Evolutionary conservation across 2,797 vertebrate genomes (phyloP).

Genomic region (Phaenicophaeus curvirostris): DNA sequence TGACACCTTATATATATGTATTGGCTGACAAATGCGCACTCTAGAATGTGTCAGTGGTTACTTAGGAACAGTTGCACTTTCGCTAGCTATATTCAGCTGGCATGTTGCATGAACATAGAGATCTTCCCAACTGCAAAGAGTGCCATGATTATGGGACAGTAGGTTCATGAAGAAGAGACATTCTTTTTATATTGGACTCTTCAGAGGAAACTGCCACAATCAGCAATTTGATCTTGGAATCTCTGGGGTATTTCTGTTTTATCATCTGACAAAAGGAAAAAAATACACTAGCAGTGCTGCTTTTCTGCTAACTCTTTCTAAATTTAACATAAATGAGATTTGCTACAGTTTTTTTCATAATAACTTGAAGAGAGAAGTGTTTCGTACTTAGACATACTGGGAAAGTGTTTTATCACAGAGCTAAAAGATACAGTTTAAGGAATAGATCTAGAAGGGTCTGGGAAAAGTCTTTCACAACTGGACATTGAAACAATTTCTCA

Average conservation of each 20-base stretch:
- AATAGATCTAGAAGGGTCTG: background rate
- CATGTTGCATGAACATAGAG: background rate
- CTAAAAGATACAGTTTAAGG: background rate
- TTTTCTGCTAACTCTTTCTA: conserved; percentile 28
- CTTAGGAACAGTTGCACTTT: background rate
- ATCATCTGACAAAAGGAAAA: background rate
- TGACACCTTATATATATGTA: background rate
- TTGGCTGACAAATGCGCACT: background rate
- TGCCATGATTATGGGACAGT: background rate
- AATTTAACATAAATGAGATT: conserved; percentile 30
- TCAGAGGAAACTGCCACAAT: background rate
- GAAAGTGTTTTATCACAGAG: background rate
- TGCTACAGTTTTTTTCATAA: conserved; percentile 25
- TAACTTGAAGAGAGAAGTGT: background rate
- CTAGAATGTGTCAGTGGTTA: background rate
- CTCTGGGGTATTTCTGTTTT: background rate
- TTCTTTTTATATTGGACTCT: background rate
- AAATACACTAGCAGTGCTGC: background rate
- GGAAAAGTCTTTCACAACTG: background rate
- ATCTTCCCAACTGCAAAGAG: background rate
- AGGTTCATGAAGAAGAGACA: background rate
- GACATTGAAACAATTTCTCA: background rate
- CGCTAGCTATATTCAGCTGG: background rate
- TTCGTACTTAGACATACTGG: background rate
- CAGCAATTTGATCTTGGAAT: background rate